Conservation (phyloP, 2,113 vertebrate species). For the Entomyzon cyanotis region DNA sequence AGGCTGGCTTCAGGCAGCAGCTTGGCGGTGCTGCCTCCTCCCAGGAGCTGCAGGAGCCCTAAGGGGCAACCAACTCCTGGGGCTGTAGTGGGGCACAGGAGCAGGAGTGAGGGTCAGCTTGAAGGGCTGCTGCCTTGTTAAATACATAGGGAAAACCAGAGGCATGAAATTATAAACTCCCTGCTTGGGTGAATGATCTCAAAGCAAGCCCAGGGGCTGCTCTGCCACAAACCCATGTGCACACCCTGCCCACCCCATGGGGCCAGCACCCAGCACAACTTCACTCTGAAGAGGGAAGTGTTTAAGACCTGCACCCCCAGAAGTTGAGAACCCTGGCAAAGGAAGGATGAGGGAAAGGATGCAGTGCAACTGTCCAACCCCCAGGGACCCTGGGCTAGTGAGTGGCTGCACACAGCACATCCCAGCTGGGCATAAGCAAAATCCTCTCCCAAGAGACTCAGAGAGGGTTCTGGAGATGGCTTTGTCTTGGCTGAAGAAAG, state of each 20-base stretch:
- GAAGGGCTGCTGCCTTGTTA: not conserved
- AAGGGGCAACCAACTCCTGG: accelerated
- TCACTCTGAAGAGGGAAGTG: not conserved
- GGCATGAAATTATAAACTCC: not conserved
- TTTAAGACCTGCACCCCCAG: not conserved
- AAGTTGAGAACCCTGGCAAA: not conserved
- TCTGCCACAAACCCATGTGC: not conserved
- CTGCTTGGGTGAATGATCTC: not conserved
- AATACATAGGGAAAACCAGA: not conserved
- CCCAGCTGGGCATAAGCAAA: not conserved
- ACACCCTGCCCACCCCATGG: accelerated
- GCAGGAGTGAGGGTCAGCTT: not conserved
- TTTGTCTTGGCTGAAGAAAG: not conserved
- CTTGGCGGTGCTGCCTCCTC: not conserved
- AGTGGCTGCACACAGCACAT: accelerated
- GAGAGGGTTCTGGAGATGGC: not conserved
- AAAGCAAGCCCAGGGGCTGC: not conserved
- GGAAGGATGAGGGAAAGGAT: not conserved
- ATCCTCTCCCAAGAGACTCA: not conserved
- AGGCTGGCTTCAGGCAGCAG: not conserved
- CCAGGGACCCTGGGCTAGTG: accelerated
- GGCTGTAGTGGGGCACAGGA: accelerated
- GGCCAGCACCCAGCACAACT: not conserved
- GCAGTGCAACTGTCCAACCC: accelerated
- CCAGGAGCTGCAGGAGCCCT: not conserved